phyloP scores from a whole-genome alignment of 2,888 invertebrate genomes.

The Eudasyphora cyanicolor region DNA sequence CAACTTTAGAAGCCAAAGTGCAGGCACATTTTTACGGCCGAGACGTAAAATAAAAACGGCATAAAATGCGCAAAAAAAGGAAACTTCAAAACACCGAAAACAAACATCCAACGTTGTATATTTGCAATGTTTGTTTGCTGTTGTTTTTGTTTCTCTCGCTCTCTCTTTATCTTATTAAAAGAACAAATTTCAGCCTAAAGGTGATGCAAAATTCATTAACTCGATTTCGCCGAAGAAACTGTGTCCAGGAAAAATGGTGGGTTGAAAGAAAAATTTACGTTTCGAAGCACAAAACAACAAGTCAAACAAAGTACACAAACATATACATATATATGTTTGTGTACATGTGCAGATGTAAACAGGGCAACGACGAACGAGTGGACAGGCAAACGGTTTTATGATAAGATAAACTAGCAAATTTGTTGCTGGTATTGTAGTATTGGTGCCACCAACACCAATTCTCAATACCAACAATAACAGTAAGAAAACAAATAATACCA shows the following conservation, averaged over 20 bases:
- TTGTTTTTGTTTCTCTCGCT: background rate
- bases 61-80: background rate
- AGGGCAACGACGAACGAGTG: background rate
- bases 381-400: background rate
- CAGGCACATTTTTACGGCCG: background rate
- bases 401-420: background rate
- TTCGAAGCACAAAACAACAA: background rate
- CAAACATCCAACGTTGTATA: background rate
- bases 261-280: background rate
- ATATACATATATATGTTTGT: too few relatives aligned
- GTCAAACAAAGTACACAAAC: background rate
- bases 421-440: background rate
- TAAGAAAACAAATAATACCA: background rate
- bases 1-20: constrained; percentile 27
- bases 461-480: background rate
- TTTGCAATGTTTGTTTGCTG: background rate
- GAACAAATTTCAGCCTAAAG: background rate
- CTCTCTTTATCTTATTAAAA: too few relatives aligned
- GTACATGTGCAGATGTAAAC: background rate
- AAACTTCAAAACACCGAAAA: constrained; percentile 7
- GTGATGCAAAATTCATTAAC: constrained; percentile 5
- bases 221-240: background rate
- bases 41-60: background rate
- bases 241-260: background rate
- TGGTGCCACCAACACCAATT: background rate